These are phyloP conservation scores for Alloplasta piceator DNA, from an alignment of 2,888 invertebrate species.

Conservation along the genomic window DNA sequence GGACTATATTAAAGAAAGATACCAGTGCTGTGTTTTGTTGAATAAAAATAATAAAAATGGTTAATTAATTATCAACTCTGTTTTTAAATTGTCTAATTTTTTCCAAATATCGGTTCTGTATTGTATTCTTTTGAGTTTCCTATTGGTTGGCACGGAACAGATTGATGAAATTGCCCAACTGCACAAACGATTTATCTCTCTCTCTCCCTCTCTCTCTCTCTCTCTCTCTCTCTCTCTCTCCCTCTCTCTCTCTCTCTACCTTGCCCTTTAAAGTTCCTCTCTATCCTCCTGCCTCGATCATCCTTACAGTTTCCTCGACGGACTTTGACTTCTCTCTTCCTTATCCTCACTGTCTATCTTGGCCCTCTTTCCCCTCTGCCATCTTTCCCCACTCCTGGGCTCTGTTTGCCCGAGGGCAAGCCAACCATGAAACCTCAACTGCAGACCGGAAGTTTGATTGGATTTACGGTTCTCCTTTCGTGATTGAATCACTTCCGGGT, in stretches of 20 bases:
- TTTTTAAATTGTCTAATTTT: no score
- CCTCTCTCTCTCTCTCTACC: not conserved
- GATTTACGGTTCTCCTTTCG: conserved; percentile 63
- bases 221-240: not conserved
- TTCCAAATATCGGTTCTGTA: no score
- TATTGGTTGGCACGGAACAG: not conserved
- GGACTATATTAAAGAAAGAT: not conserved
- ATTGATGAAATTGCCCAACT: conserved; percentile 31
- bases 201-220: not conserved
- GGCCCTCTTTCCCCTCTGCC: conserved; percentile 5
- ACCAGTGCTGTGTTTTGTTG: not conserved
- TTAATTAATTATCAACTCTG: no score
- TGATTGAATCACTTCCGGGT: conserved; percentile 65
- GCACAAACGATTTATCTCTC: not conserved
- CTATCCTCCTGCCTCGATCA: not conserved
- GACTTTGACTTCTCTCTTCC: conserved; percentile 54
- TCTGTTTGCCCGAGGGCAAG: conserved; percentile 58
- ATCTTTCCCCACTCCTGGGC: conserved; percentile 2
- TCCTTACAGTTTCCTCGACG: conserved; percentile 13
- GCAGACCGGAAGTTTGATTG: conserved; percentile 63
- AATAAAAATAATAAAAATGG: not conserved
- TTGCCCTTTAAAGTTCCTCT: conserved; percentile 48
- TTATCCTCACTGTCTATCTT: conserved; percentile 46
- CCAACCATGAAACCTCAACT: conserved; percentile 61
- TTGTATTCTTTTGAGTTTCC: no score